A percentile compares a stretch with the other conserved stretches of the same genome.
phyloP scores from a whole-genome alignment of 1,140 invertebrate species.

The Pararge aegeria region DNA sequence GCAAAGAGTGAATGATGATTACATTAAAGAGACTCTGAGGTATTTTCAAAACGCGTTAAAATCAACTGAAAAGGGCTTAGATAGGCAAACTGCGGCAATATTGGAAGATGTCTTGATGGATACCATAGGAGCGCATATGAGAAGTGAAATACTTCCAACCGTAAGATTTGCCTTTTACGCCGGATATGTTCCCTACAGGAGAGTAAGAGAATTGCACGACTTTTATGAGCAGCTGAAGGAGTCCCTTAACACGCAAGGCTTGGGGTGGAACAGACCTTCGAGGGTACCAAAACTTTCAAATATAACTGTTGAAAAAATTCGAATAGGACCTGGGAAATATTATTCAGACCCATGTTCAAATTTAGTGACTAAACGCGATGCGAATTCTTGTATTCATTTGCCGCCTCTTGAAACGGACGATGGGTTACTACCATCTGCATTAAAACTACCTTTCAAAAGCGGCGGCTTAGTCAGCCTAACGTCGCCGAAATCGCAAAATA shows the following conservation, averaged over 20 bases:
- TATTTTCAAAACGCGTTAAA: conserved; percentile 79
- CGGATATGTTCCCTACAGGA: conserved; percentile 80
- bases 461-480: conserved; percentile 78
- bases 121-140: conserved; percentile 78
- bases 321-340: conserved; percentile 47
- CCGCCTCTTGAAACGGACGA: conserved; percentile 57
- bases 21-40: conserved; percentile 67
- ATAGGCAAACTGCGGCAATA: conserved; percentile 68
- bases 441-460: conserved; percentile 73
- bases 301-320: conserved; percentile 54
- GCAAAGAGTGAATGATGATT: conserved; percentile 63
- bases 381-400: conserved; percentile 61
- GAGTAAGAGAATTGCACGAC: conserved; percentile 77
- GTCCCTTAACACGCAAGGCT: conserved; percentile 80
- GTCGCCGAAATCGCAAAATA: conserved; percentile 77
- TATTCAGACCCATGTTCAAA: conserved; percentile 45
- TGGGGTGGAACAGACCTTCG: conserved; percentile 78
- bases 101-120: conserved; percentile 80
- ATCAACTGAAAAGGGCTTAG: conserved; percentile 62
- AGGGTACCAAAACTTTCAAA: conserved; percentile 48
- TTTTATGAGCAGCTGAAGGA: conserved; percentile 79
- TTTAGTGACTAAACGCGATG: conserved; percentile 55
- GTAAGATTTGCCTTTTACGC: conserved; percentile 82
- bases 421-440: conserved; percentile 57
- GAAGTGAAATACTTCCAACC: conserved; percentile 78